Base-by-base conservation (phyloP, 2,888 invertebrate species). In the Synanthedon formicaeformis region DNA sequence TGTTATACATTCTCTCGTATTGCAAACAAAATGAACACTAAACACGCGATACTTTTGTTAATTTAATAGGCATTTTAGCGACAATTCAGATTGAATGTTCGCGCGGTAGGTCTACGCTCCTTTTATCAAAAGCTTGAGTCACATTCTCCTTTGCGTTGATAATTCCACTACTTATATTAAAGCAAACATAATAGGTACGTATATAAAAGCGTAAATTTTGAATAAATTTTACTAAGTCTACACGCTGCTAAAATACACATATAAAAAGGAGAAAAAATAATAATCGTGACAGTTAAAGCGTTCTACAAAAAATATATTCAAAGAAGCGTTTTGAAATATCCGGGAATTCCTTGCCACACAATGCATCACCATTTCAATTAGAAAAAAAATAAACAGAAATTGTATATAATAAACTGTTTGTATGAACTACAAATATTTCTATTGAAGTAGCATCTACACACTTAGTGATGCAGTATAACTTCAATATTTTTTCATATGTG, bases 51-150 rank as follows among this genome's bases (percentile, higher is more conserved):
- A 59, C 54, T 41, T 57, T 55, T 48, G 52, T 62, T 34, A 34
- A 6, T 34, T 34, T 34, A 34, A 34, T 10, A 34, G 34, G 34
- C 34, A 8, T 27, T 27, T 27, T 27, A 27, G 27, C 27, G 27
- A 27, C 27, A 27, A 8, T 8, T 27, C 2, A 34, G 34, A 34
- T 34, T 2, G 10, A 34, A 34, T 10, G 6, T 8, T 34, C 78
- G 75, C 82, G 83, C 84, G 81, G 83, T 83, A 84, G 84, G 83
- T 82, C 82, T 82, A 77, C 66, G 60, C 68, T 71, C 34, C 34
- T 34, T 34, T 34, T 45, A 62, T 62, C 65, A 63, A 69, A 69
- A 69, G 34, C 34, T 34, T 10, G 34, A 34, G 34, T 34, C 34
- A 34, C 34, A 73, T 69, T 71, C 68, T 69, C 68, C 67, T 66